Evolutionary conservation across 2,113 vertebrate genomes (phyloP).

Genomic region (Nothocercus julius): DNA sequence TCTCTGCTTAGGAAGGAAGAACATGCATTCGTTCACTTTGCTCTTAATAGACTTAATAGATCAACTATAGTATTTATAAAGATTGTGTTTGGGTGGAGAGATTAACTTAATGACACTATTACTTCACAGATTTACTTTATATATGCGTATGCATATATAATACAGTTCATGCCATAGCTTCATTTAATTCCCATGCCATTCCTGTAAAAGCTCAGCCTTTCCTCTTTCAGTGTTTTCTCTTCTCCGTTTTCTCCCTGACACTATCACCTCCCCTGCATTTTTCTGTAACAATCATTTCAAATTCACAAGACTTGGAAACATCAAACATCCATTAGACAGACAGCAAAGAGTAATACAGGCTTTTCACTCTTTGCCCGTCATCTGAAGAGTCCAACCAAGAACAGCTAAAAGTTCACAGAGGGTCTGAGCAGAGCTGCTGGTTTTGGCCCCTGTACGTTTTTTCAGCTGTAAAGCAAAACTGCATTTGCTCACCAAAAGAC

Average conservation of each 20-base stretch:
- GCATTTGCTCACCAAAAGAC: not conserved
- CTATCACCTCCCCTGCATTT: not conserved
- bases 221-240: not conserved
- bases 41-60: not conserved
- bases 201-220: not conserved
- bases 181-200: not conserved
- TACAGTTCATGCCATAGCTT: not conserved
- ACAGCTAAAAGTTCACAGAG: slow-evolving; percentile 26
- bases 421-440: not conserved
- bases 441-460: not conserved
- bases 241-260: not conserved
- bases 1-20: too few relatives aligned
- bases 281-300: not conserved
- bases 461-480: not conserved
- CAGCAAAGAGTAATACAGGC: not conserved
- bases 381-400: slow-evolving; percentile 20
- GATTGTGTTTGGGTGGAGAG: not conserved
- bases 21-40: not conserved
- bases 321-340: slow-evolving; percentile 46
- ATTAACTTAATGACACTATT: not conserved
- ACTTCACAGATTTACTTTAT: not conserved
- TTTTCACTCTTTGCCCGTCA: slow-evolving; percentile 32
- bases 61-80: not conserved
- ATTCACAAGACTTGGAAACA: slow-evolving; percentile 24
- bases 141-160: not conserved